phyloP scores from a whole-genome alignment of 2,113 vertebrate genomes.

The Phyllostomus hastatus region DNA sequence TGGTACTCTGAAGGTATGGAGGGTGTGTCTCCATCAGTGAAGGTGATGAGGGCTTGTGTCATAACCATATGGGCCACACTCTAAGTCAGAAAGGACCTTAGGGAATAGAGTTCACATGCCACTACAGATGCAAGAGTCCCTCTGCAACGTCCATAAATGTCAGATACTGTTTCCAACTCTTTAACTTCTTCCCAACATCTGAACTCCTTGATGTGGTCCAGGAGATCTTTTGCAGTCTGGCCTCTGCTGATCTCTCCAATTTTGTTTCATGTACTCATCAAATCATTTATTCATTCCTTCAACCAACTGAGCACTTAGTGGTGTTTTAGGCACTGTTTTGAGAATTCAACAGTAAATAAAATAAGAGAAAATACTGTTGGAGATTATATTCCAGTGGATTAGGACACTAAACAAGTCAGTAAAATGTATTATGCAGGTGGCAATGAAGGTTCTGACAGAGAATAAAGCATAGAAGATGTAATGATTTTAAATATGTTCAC shows the following conservation, averaged over 20 bases:
- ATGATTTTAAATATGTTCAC: not conserved
- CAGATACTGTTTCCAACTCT: not conserved
- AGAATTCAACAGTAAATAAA: not conserved
- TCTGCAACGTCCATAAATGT: not conserved
- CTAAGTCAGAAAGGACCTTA: not conserved
- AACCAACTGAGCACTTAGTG: not conserved
- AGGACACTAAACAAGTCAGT: not conserved
- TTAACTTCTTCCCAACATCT: not conserved
- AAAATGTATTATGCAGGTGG: too few relatives aligned
- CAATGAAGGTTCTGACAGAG: not conserved
- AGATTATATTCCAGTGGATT: not conserved
- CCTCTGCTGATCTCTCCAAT: not conserved
- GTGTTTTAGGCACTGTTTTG: not conserved
- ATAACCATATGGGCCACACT: not conserved
- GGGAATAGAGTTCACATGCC: not conserved
- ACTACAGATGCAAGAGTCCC: not conserved
- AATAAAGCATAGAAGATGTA: not conserved
- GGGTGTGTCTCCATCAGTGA: not conserved
- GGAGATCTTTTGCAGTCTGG: not conserved
- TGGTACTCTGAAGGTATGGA: not conserved
- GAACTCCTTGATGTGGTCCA: not conserved
- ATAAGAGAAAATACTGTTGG: not conserved
- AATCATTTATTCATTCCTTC: not conserved
- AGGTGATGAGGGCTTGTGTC: not conserved
- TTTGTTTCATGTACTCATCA: not conserved